Conservation (phyloP, 2,797 vertebrate genomes). For the Phalloptychus januarius region DNA sequence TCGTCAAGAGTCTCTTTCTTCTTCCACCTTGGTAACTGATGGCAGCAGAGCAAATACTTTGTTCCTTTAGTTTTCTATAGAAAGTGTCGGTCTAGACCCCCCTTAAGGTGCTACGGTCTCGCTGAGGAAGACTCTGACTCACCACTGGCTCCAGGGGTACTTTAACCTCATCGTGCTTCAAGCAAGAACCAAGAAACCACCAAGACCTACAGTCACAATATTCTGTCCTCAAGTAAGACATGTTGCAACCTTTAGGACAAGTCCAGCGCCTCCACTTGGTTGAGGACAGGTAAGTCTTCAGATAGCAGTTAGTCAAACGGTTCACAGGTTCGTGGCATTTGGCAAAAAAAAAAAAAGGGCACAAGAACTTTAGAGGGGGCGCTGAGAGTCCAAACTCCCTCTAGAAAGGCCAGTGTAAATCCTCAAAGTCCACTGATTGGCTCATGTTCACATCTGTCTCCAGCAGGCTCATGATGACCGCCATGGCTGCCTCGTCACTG, state of each 20-base stretch:
- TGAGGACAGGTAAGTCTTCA: constrained; percentile 27
- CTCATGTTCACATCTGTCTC: constrained; percentile 93
- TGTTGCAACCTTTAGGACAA: constrained; percentile 31
- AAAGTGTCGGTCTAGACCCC: constrained; percentile 16
- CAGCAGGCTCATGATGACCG: constrained; percentile 96
- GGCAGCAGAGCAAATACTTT: constrained; percentile 6
- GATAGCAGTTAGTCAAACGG: background rate
- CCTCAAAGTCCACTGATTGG: constrained; percentile 90
- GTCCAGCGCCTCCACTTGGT: constrained; percentile 30
- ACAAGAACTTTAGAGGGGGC: constrained; percentile 15
- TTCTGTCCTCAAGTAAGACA: constrained; percentile 23
- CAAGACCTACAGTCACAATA: constrained; percentile 15
- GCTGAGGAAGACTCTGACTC: constrained; percentile 48
- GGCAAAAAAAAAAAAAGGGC: constrained; percentile 24
- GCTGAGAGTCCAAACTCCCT: background rate
- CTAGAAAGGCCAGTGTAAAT: constrained; percentile 91
- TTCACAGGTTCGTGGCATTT: constrained; percentile 13
- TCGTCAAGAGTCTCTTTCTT: constrained; percentile 27
- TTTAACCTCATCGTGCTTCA: constrained; percentile 17
- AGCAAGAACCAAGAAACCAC: background rate
- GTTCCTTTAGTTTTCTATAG: constrained; percentile 5
- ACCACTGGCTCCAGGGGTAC: constrained; percentile 17
- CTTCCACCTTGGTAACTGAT: background rate
- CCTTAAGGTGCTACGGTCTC: constrained; percentile 34
- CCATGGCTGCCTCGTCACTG: constrained; percentile 94